A percentile compares a stretch with the other conserved stretches of the same genome.
phyloP scores from a whole-genome alignment of 2,797 vertebrate species.

The Malurus leucopterus region DNA sequence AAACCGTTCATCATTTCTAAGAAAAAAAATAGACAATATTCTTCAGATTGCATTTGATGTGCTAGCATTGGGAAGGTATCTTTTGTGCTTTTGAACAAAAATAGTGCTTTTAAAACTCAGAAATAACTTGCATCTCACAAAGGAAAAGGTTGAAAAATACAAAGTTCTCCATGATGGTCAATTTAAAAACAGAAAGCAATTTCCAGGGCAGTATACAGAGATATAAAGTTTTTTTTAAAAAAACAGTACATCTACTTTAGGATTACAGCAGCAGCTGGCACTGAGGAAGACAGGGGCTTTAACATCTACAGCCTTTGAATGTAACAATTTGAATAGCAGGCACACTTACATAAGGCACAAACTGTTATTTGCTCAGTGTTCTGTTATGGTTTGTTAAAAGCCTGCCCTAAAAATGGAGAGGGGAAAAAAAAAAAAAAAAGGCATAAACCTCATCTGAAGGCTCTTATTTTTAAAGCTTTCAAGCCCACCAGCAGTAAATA shows the following conservation, averaged over 20 bases:
- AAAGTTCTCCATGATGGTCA: not conserved
- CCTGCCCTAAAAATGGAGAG: not conserved
- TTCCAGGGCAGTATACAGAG: not conserved
- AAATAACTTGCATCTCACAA: not conserved
- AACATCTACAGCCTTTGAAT: not conserved
- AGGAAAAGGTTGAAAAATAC: not conserved
- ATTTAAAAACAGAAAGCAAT: not conserved
- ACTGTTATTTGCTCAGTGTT: not conserved
- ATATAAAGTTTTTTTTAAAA: not conserved
- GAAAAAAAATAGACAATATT: not conserved
- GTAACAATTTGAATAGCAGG: not conserved
- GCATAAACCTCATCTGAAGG: not conserved
- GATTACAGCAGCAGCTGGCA: not conserved
- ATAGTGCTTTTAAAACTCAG: not conserved
- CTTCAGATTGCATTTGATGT: not conserved
- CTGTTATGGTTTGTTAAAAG: not conserved
- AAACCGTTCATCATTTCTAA: not conserved
- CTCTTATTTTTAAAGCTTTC: not conserved
- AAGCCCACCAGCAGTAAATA: not conserved
- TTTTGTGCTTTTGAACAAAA: not conserved
- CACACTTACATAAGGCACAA: conserved; percentile 2
- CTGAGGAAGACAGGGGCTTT: not conserved
- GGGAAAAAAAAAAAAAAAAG: rapidly evolving
- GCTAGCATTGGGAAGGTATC: not conserved
- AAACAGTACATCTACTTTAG: not conserved